Percentiles rank a stretch among this genome's conserved stretches.
These are phyloP conservation scores for Meles meles DNA, from an alignment of 2,113 vertebrate species.

Conservation along the genomic window DNA sequence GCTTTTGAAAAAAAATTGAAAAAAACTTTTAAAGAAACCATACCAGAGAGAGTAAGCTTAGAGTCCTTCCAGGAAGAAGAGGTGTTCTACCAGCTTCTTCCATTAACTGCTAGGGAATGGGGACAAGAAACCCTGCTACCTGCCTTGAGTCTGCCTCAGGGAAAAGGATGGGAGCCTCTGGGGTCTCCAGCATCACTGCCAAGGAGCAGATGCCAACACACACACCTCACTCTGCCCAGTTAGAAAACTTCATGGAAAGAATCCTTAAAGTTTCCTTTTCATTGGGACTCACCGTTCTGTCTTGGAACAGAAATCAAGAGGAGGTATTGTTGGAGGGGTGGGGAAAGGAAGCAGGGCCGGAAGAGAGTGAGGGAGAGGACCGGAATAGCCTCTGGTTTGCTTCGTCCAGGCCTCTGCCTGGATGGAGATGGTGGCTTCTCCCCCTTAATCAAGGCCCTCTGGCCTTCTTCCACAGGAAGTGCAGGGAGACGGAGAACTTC, in stretches of 20 bases:
- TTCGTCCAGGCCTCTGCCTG: conserved; percentile 14
- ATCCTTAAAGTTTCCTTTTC: conserved; percentile 67
- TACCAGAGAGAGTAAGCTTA: neutral
- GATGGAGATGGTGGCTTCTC: neutral
- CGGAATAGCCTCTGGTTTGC: conserved; percentile 50
- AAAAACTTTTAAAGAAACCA: neutral
- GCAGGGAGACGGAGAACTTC: neutral
- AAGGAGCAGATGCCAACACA: neutral
- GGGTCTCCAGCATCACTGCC: neutral
- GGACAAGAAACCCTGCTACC: neutral
- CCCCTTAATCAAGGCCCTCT: neutral
- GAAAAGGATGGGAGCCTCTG: too few species aligned
- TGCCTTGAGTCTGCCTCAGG: neutral
- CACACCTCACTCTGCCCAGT: neutral
- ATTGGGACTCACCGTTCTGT: neutral
- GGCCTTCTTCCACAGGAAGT: neutral
- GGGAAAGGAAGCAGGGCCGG: conserved; percentile 64
- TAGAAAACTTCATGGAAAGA: conserved; percentile 44
- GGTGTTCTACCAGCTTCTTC: neutral
- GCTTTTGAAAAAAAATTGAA: conserved; percentile 12
- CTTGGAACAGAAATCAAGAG: conserved; percentile 72
- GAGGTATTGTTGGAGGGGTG: conserved; percentile 72
- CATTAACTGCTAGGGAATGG: neutral
- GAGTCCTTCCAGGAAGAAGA: neutral
- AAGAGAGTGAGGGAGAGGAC: conserved; percentile 66